phyloP scores from a whole-genome alignment of 2,113 vertebrate species.

The Ptychochromis oligacanthus region DNA sequence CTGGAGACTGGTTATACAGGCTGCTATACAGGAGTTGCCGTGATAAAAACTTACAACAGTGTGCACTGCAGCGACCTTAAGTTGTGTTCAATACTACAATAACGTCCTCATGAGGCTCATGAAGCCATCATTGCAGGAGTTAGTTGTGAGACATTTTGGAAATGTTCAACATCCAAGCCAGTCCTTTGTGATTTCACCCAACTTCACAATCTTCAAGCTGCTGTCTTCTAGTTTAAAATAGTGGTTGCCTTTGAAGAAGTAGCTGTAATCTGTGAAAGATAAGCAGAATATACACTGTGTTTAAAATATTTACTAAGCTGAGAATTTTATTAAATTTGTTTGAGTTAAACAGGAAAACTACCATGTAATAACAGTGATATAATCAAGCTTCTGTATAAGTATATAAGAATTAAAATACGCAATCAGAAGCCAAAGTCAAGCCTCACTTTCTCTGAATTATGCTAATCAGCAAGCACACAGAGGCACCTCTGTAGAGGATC shows the following conservation, averaged over 20 bases:
- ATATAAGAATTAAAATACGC: background rate
- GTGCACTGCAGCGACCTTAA: constrained; percentile 71
- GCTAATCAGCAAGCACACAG: constrained; percentile 61
- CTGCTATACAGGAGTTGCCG: constrained; percentile 74
- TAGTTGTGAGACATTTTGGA: constrained; percentile 13
- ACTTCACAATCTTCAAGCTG: constrained; percentile 94
- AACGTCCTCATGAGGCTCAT: constrained; percentile 51
- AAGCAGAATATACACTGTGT: constrained; percentile 15
- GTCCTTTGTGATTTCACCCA: constrained; percentile 93
- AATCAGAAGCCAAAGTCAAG: constrained; percentile 14
- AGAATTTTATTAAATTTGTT: background rate
- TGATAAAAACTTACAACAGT: constrained; percentile 76
- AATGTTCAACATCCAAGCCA: constrained; percentile 93
- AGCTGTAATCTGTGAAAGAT: constrained; percentile 87
- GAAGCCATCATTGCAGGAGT: constrained; percentile 56
- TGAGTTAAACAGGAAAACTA: background rate
- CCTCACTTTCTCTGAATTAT: constrained; percentile 28
- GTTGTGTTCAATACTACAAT: constrained; percentile 42
- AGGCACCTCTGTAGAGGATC: constrained; percentile 63
- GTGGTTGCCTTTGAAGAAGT: constrained; percentile 95
- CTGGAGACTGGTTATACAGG: constrained; percentile 67
- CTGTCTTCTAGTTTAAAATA: constrained; percentile 96
- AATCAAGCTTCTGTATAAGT: background rate
- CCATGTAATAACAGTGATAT: background rate
- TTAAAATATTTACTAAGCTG: background rate